phyloP scores from a whole-genome alignment of 2,113 vertebrate species.

The Rhagologus leucostigma region DNA sequence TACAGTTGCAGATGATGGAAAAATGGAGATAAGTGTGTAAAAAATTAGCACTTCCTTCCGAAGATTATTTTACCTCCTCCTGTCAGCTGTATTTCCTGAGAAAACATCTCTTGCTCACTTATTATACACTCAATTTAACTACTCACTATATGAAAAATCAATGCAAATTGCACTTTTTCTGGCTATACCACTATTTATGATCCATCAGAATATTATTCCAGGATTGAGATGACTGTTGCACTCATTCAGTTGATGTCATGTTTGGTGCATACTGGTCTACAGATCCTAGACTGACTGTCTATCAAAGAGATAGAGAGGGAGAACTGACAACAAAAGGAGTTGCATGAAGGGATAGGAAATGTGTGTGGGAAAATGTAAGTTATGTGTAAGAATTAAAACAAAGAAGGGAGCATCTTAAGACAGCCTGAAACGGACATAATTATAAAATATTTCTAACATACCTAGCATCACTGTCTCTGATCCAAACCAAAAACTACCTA shows the following conservation, averaged over 20 bases:
- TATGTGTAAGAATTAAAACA: background rate
- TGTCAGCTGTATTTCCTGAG: background rate
- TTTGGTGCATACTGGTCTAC: background rate
- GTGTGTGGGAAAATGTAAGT: background rate
- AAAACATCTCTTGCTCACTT: background rate
- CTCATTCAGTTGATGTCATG: background rate
- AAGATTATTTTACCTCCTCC: slow-evolving; percentile 5
- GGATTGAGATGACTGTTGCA: background rate
- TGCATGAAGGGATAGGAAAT: background rate
- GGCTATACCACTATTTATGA: background rate
- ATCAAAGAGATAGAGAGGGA: background rate
- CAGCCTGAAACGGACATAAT: background rate
- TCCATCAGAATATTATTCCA: background rate
- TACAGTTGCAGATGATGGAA: background rate
- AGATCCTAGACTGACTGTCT: background rate
- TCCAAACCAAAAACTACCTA: background rate
- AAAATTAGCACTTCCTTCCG: background rate
- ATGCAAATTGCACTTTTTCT: background rate
- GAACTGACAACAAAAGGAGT: background rate
- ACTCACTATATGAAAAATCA: background rate
- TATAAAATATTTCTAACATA: background rate
- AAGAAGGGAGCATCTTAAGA: background rate
- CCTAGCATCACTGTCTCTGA: background rate
- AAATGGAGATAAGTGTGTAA: background rate
- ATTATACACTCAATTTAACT: background rate